Conservation (phyloP, 2,113 vertebrate genomes). For the Orientallactaga bullata region DNA sequence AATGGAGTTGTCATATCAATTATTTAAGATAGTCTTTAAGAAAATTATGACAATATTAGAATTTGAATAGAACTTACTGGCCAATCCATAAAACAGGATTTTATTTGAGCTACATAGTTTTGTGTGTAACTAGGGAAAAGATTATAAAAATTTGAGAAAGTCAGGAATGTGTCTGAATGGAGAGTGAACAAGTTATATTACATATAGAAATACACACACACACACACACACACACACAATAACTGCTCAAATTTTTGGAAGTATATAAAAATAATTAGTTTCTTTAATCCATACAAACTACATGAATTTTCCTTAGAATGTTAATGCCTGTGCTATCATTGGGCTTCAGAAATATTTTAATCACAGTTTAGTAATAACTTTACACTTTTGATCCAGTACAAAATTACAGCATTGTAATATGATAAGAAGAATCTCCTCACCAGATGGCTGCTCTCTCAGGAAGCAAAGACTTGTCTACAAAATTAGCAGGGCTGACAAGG, state of each 20-base stretch:
- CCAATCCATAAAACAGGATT: neutral
- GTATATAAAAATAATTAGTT: neutral
- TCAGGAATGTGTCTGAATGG: neutral
- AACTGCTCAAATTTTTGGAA: neutral
- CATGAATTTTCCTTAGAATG: neutral
- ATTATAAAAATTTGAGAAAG: slow-evolving; percentile 7
- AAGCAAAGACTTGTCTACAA: slow-evolving; percentile 70
- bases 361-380: slow-evolving; percentile 51
- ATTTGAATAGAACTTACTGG: neutral
- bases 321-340: neutral
- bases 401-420: slow-evolving; percentile 66
- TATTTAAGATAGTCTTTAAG: neutral
- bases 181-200: neutral
- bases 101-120: neutral
- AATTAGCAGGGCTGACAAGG: slow-evolving; percentile 75
- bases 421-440: slow-evolving; percentile 59
- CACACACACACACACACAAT: neutral
- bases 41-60: neutral
- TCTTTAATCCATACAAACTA: neutral
- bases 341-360: slow-evolving; percentile 47
- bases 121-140: neutral
- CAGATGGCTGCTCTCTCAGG: slow-evolving; percentile 69
- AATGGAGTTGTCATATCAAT: neutral
- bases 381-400: slow-evolving; percentile 23
- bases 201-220: neutral